Evolutionary conservation across 2,888 invertebrate genomes (phyloP).

Genomic region (Latrodectus hesperus): DNA sequence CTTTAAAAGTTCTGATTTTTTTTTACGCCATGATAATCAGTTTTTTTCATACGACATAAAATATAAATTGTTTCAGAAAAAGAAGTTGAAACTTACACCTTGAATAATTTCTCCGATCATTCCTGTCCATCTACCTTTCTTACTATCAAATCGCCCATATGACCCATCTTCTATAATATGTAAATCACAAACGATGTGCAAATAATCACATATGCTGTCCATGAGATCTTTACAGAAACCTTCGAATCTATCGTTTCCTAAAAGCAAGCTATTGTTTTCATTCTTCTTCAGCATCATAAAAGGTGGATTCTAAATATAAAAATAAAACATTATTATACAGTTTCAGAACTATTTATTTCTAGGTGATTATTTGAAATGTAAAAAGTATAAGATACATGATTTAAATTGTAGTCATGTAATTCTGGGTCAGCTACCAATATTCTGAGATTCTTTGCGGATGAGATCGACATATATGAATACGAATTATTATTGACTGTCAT

Average conservation of each 20-base stretch:
- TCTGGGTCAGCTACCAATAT: too few relatives aligned
- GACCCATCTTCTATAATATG: slow-evolving; percentile 27
- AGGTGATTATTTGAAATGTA: too few relatives aligned
- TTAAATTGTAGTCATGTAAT: too few relatives aligned
- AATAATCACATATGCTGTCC: slow-evolving; percentile 36
- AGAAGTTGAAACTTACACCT: slow-evolving; percentile 38
- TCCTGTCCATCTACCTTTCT: slow-evolving; percentile 52
- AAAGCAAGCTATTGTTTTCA: slow-evolving; percentile 11
- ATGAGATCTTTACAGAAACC: slow-evolving; percentile 63
- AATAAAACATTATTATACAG: background rate
- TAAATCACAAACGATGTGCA: slow-evolving; percentile 44
- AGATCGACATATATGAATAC: too few relatives aligned
- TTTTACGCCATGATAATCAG: too few relatives aligned
- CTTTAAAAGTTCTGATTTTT: too few relatives aligned
- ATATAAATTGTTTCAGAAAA: too few relatives aligned
- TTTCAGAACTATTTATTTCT: too few relatives aligned
- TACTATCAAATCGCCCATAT: slow-evolving; percentile 33
- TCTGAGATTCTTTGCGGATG: too few relatives aligned
- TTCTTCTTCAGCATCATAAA: slow-evolving; percentile 47
- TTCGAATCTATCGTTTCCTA: slow-evolving; percentile 39
- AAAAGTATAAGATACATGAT: too few relatives aligned
- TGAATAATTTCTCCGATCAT: slow-evolving; percentile 60
- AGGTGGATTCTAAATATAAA: slow-evolving; percentile 48
- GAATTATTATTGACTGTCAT: too few relatives aligned
- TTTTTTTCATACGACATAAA: too few relatives aligned